Base-by-base conservation (phyloP, 2,797 vertebrate species). In the Sciaenops ocellatus region DNA sequence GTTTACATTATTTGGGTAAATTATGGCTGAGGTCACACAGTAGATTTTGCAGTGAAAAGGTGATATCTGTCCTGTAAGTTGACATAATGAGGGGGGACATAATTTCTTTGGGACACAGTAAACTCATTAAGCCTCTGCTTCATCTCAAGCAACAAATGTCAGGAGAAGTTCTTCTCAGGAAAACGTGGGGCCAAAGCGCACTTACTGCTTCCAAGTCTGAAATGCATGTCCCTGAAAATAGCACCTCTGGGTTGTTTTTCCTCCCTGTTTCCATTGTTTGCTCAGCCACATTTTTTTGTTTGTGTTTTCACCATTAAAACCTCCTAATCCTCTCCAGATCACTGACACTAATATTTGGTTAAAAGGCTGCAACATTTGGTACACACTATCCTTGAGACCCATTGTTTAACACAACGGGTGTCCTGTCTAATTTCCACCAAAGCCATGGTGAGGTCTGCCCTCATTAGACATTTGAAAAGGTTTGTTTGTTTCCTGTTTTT, bases 401-500 rank as follows among this genome's bases (percentile, higher is more conserved):
- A 26, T 46, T 64, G 47, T 79, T 66, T 0, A 51, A 51, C 46
- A 13, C 69, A 51, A 56, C 10, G 24, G 64, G 67, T 34, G 34
- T 57, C 51, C 51, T 28, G 9, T 72, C 3, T 51, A 4, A 67
- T 64, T 70, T 76, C 44, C 24, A 54, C 20, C 1, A 61, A 72
- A 62, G 62, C 20, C 38, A 12, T 28, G 24, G 28, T 60, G 59
- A 69, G 12, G 46, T 61, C 30, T 60, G 46, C 0, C 73, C 59
- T 78, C 44, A 67, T 78, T 69, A 73, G 15, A 55, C 41, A 47
- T 16, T 46, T 15, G 20, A 48, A 30, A 69, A 56, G 30, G 28
- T 42, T 44, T 34, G 26, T 65, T 52, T 55, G 30, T 68, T 73
- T 64, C 69, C 52, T 78, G 71, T 79, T 82, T 63, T 71, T 59